phyloP scores from a whole-genome alignment of 2,888 invertebrate genomes.

The Patella caerulea region DNA sequence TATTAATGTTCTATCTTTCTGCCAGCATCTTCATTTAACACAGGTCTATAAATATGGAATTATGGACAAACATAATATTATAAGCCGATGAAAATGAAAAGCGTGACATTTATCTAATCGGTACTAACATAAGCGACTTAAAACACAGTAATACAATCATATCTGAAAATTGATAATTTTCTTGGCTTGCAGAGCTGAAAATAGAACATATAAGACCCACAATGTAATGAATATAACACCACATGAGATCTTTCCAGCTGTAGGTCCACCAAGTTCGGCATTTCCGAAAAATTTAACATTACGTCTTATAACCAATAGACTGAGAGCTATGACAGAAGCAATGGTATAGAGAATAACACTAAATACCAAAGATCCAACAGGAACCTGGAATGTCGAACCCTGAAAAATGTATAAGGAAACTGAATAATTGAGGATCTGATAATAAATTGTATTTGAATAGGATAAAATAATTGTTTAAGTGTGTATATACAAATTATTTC shows the following conservation, averaged over 20 bases:
- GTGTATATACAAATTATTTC: not conserved
- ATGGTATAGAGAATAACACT: constrained; percentile 75
- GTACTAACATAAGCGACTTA: no score
- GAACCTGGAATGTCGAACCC: constrained; percentile 57
- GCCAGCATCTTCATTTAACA: no score
- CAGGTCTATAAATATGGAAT: no score
- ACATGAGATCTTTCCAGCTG: constrained; percentile 66
- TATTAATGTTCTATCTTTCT: no score
- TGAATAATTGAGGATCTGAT: not conserved
- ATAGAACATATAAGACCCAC: constrained; percentile 74
- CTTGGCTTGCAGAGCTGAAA: constrained; percentile 63
- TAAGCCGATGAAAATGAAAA: no score
- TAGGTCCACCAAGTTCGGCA: constrained; percentile 75
- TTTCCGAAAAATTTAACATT: constrained; percentile 72
- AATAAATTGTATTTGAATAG: not conserved
- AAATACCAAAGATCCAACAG: constrained; percentile 67
- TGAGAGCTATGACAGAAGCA: constrained; percentile 72
- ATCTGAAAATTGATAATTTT: constrained; percentile 34
- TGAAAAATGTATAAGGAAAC: constrained; percentile 33
- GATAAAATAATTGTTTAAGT: not conserved
- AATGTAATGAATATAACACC: constrained; percentile 71
- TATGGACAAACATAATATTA: no score
- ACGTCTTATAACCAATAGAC: constrained; percentile 73
- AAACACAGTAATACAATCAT: constrained; percentile 3
- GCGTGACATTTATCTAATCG: no score